Base-by-base conservation (phyloP, 2,888 invertebrate species). In the Hypomecis atomaria region DNA sequence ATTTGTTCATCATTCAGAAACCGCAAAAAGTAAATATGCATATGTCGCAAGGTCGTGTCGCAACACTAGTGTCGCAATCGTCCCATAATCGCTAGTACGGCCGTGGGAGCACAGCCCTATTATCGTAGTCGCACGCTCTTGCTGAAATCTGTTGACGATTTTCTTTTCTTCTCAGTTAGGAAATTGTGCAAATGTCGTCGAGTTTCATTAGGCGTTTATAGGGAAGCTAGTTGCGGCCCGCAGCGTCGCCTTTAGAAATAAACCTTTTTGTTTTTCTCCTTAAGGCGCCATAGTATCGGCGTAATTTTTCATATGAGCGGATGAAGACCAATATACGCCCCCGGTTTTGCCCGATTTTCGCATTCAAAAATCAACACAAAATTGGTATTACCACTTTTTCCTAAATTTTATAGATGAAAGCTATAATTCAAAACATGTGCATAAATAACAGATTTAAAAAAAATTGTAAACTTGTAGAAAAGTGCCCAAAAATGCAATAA, bases 91-190 rank as follows among this genome's bases (percentile, higher is more conserved):
- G 38, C 43, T 49, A 52, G 57, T 61, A 59, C 45, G 38, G 37
- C 44, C 62, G 66, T 66, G 66, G 54, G 66, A 69, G 67, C 66
- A 6, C 44, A 59, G 66, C 66, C 63, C 62, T 72, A 68, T 72
- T 72, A 70, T 65, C 69, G 70, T 58, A 64, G 48, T 78, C 77
- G 57, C 77, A 76, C 75, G 77, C 66, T 74, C 72, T 77, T 75
- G 74, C 72, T 57, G 53, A 66, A 56, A 65, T 53, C 23, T 49
- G 49, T 38, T 50, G 45, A 50, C 47, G 55, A 54, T 59, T 62
- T 62, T 65, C 55, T 57, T 68, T 65, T 33, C 44, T 57, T 66
- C 62, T 54, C 62, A 57, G 37, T 57, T 66, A 34, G n/a, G 59
- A 44, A 55, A 62, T n/a, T 62, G 42, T 53, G 45, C 44, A 52